Percentiles rank a stretch among this genome's conserved stretches.
Conservation (phyloP, 2,888 invertebrate species). For the Fabriciana adippe region DNA sequence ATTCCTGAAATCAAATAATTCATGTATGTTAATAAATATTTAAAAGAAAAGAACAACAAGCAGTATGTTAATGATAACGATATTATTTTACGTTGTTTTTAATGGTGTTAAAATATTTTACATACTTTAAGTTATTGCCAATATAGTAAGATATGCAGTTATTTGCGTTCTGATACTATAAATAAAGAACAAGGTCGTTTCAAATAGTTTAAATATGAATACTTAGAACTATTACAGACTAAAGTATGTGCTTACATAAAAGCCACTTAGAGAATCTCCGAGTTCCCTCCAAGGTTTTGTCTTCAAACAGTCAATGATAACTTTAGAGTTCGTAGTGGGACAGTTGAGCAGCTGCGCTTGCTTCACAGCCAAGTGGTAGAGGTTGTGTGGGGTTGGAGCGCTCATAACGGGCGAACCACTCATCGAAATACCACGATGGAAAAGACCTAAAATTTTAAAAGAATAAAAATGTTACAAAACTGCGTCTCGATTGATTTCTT, state of each 20-base stretch:
- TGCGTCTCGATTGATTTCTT: no score
- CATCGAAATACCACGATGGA: conserved; percentile 87
- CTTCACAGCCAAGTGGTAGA: conserved; percentile 81
- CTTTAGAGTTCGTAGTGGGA: conserved; percentile 73
- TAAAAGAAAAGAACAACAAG: neutral
- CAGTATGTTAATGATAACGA: no score
- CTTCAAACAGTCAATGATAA: conserved; percentile 83
- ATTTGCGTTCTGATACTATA: no score
- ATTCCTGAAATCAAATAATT: conserved; percentile 64
- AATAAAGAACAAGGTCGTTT: no score
- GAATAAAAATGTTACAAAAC: neutral
- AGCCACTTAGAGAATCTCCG: conserved; percentile 68
- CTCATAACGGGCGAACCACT: conserved; percentile 84
- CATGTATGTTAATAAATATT: neutral
- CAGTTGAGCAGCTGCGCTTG: conserved; percentile 84
- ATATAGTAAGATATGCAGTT: no score
- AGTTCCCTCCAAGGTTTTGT: conserved; percentile 71
- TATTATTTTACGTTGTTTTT: no score
- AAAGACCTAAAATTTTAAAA: conserved; percentile 74
- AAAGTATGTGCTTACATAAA: conserved; percentile 59
- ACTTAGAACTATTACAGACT: neutral
- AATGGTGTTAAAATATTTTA: no score
- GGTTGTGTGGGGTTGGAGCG: conserved; percentile 76
- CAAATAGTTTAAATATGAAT: neutral
- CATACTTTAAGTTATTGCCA: no score